Base-by-base conservation (phyloP, 30 jellyfish, hydroid and myxozoan genomes). In the Phacellophora camtschatica region DNA sequence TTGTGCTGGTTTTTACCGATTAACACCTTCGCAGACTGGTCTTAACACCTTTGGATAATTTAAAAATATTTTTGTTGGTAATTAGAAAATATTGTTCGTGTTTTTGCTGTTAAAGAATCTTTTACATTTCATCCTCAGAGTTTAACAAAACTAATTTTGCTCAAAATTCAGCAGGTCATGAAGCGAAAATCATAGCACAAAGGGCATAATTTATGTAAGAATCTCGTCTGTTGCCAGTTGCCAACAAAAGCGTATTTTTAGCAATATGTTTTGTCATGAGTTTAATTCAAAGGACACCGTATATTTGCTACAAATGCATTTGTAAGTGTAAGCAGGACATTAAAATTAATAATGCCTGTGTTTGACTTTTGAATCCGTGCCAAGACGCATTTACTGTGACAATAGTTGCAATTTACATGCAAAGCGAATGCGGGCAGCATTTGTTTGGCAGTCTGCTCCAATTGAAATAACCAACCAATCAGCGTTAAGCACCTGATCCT, bases 381-480 rank as follows among this genome's bases (percentile, higher is more conserved):
- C 76, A 74, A 29, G 56, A 23, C 51, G 13, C 25, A 36, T 62
- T 45, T 20, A 65, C 63, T 1, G 82, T 62, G 79, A 67, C 88
- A 72, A 84, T 84, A 84, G 95, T 84, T 54, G 53, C 95, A 84
- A 84, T 48, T 74, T 76, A 29, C 33, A 11, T 35, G 29, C 57
- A 65, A 72, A 12, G 70, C 36, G 31, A 31, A 19, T 62, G 42
- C 46, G 74, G 43, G 27, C 18, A 34, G 34, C 12, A 42, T 63
- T 74, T 81, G 84, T 87, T 95, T 71, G 96, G 95, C 77, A 53
- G 95, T 77, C 42, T 63, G 82, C 70, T 70, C 74, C 89, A 67
- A 82, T 66, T 63, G 94, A 48, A 72, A 64, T 37, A 42, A 34
- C 20, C 36, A 46, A 79, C 97, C 97, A 90, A 90, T 90, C 96